Percentiles rank a stretch among this genome's conserved stretches.
Conservation (phyloP, 2,797 vertebrate species). For the Ispidina lecontei region DNA sequence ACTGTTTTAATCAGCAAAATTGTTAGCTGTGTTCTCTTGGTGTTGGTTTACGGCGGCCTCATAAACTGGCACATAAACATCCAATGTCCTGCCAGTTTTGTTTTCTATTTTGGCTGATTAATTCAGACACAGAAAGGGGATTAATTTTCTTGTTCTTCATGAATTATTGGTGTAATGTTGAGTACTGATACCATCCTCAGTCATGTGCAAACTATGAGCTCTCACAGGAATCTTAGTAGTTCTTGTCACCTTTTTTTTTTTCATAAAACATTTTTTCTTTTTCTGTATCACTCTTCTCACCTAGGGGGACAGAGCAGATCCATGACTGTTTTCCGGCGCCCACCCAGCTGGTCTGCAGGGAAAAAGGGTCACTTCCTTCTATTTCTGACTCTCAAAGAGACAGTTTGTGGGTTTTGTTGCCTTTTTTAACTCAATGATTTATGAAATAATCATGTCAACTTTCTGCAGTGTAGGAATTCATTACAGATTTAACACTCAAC, state of each 20-base stretch:
- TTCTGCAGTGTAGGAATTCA: constrained; percentile 30
- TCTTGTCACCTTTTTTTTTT: background rate
- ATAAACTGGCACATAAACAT: constrained; percentile 6
- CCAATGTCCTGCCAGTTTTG: constrained; percentile 25
- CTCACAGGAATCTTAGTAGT: background rate
- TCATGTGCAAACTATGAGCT: background rate
- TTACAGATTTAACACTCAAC: constrained; percentile 16
- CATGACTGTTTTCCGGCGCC: rapidly evolving
- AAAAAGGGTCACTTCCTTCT: background rate
- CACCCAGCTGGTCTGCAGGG: background rate
- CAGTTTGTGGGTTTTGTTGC: background rate
- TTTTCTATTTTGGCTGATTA: constrained; percentile 34
- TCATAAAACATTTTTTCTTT: background rate
- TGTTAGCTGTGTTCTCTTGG: constrained; percentile 17
- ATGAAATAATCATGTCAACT: constrained; percentile 19
- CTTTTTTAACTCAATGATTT: constrained; percentile 59
- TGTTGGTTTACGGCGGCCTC: constrained; percentile 19
- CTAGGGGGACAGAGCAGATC: background rate
- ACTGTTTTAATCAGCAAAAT: constrained; percentile 55
- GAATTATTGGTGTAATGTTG: background rate
- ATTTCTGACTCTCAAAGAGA: background rate
- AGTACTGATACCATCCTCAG: background rate
- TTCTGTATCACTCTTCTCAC: background rate
- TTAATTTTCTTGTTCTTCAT: background rate
- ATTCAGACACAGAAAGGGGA: background rate